phyloP scores from a whole-genome alignment of 1,140 invertebrate genomes.

The Lutraria rhynchaena region DNA sequence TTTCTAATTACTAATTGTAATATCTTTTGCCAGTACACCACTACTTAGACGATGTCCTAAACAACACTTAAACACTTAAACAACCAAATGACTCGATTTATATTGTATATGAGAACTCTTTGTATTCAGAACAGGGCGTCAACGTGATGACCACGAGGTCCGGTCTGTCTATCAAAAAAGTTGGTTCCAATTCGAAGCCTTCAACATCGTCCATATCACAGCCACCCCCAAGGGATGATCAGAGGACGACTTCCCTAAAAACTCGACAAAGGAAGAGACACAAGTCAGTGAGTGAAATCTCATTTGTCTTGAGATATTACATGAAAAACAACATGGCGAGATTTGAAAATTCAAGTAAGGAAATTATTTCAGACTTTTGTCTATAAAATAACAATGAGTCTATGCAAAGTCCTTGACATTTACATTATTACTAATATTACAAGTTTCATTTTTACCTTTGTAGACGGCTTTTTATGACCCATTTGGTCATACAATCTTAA shows the following conservation, averaged over 20 bases:
- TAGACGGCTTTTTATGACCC: no score
- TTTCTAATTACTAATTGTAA: no score
- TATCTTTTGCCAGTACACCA: no score
- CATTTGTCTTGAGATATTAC: conserved; percentile 73
- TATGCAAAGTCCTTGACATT: no score
- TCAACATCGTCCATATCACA: not conserved
- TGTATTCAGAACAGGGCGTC: conserved; percentile 67
- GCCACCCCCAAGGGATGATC: conserved; percentile 5
- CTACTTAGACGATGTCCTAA: no score
- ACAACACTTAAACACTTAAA: no score
- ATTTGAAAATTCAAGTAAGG: no score
- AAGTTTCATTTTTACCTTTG: no score
- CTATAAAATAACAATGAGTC: no score
- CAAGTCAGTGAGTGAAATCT: conserved; percentile 68
- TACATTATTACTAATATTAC: no score
- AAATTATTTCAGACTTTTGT: no score
- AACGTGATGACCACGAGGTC: conserved; percentile 74
- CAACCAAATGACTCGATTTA: not conserved
- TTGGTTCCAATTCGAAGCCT: conserved; percentile 34
- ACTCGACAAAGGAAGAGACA: conserved; percentile 29
- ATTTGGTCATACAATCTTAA: no score
- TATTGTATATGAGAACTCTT: not conserved
- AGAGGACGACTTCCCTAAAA: not conserved
- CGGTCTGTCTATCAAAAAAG: conserved; percentile 68
- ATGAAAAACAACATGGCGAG: conserved; percentile 3